These are phyloP conservation scores for Tiphia femorata DNA, from an alignment of 2,888 invertebrate species.

Conservation along the genomic window DNA sequence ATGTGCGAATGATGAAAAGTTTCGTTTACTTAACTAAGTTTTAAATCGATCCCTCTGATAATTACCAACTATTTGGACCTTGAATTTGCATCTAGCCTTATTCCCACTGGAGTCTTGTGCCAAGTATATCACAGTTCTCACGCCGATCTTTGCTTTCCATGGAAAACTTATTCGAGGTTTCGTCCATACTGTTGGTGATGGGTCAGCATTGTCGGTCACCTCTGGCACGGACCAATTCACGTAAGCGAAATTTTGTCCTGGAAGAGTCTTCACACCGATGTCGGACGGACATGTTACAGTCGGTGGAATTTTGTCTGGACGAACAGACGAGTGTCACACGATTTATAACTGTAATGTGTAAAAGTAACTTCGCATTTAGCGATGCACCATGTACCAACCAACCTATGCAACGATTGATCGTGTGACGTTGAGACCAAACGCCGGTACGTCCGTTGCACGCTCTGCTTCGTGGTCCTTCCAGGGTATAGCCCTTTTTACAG, in stretches of 20 bases:
- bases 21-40: too few relatives aligned
- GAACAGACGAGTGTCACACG: too few relatives aligned
- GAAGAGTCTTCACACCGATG: constrained; percentile 68
- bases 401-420: constrained; percentile 70
- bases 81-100: constrained; percentile 74
- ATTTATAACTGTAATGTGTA: too few relatives aligned
- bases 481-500: constrained; percentile 74
- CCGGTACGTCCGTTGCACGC: constrained; percentile 73
- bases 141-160: constrained; percentile 73
- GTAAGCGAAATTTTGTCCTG: constrained; percentile 71
- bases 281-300: constrained; percentile 73
- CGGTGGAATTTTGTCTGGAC: constrained; percentile 74
- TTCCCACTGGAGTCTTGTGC: constrained; percentile 76
- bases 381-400: too few relatives aligned
- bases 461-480: constrained; percentile 72
- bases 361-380: too few relatives aligned
- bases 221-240: constrained; percentile 71
- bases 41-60: too few relatives aligned
- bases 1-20: too few relatives aligned
- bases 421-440: constrained; percentile 71
- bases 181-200: constrained; percentile 72
- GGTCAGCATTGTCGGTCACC: constrained; percentile 73
- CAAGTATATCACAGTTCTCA: constrained; percentile 73
- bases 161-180: constrained; percentile 73
- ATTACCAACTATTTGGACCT: constrained; percentile 72